phyloP scores from a whole-genome alignment of 64 coral and sea anemone species.

The Dendronephthya gigantea region DNA sequence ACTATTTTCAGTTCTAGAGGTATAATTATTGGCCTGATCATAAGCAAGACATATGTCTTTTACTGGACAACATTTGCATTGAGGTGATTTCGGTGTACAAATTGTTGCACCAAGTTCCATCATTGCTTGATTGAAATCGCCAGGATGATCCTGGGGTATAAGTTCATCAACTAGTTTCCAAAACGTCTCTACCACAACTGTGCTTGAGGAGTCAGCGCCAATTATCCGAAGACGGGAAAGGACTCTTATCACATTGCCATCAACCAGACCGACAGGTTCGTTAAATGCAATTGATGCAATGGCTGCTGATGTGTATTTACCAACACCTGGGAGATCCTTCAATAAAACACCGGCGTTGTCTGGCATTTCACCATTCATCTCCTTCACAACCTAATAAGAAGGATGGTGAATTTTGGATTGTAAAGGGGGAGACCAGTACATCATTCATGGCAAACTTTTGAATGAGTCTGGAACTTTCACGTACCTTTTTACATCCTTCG shows the following conservation, averaged over 20 bases:
- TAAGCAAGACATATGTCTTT: conserved; percentile 45
- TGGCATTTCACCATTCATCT: conserved; percentile 72
- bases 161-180: conserved; percentile 72
- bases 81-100: conserved; percentile 66
- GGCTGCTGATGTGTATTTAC: conserved; percentile 77
- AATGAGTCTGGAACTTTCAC: not conserved
- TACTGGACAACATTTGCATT: conserved; percentile 60
- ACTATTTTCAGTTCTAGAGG: not conserved
- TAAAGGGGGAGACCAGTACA: too few species aligned
- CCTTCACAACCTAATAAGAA: conserved; percentile 44
- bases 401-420: not conserved
- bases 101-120: conserved; percentile 95
- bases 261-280: conserved; percentile 73
- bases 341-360: conserved; percentile 41
- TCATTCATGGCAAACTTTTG: too few species aligned
- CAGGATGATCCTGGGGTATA: conserved; percentile 56
- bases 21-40: conserved; percentile 45
- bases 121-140: conserved; percentile 87
- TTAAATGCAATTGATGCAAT: conserved; percentile 91
- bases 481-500: conserved; percentile 83
- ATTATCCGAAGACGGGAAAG: conserved; percentile 66
- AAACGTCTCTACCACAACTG: conserved; percentile 44
- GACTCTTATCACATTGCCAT: conserved; percentile 95
- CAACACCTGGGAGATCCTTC: conserved; percentile 81
- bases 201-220: conserved; percentile 66